Base-by-base conservation (phyloP, 2,113 vertebrate genomes). In the Semicossyphus pulcher region DNA sequence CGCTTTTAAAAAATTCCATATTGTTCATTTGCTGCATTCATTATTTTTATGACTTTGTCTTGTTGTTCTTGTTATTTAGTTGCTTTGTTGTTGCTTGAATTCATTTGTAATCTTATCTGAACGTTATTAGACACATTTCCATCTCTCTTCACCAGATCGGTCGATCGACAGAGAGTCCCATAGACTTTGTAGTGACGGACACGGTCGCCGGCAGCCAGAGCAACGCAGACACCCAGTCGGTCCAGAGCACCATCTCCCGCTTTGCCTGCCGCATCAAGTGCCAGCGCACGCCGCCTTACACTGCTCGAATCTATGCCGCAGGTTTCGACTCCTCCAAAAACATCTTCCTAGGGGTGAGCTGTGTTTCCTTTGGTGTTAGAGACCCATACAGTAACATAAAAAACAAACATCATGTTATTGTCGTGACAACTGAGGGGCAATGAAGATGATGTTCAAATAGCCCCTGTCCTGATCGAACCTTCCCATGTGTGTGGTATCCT, bases 261-360 rank as follows among this genome's bases (percentile, higher is more conserved):
- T 99, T 99, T 63, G 97, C 98, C 85, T 99, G 98, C 92, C 95
- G 98, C 84, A 97, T 99, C 92, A 97, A 97, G 66, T 99, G 98
- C 88, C 96, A 99, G 93, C 95, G 98, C 74, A 95, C 95, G 67
- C 96, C 97, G 28, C 97, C 97, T 63, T 97, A 96, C 86, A 97
- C 95, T 7, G 97, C 97, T n/a, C 95, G 95, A 76, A 99, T 99
- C 94, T 99, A 96, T 23, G 98, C 98, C 26, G 97, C 98, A 4
- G 98, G 98, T 80, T 99, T 99, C 76, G 98, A 99, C 87, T 99
- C 97, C 28, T 99, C 97, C 44, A 99, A 99, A 92, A 99, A 99
- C 93, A 99, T 99, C 87, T 99, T 99, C 87, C 95, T 99, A 21
- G 98, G 98, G 95, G 98, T 99, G 94, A 95, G 87, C 34, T 4